Evolutionary conservation across 2,113 vertebrate genomes (phyloP).

Genomic region (Zosterops borbonicus): DNA sequence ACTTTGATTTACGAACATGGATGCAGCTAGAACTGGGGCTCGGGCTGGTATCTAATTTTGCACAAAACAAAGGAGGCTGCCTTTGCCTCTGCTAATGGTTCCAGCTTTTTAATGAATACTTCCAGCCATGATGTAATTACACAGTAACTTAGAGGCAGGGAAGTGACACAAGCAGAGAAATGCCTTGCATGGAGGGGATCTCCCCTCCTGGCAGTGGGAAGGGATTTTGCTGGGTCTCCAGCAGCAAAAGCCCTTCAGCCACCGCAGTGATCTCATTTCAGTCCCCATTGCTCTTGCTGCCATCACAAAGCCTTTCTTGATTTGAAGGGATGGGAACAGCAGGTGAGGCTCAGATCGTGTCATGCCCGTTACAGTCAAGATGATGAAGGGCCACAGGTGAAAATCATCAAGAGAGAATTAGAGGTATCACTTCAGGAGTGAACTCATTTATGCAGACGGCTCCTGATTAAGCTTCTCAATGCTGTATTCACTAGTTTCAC

Average conservation of each 20-base stretch:
- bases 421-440: not conserved
- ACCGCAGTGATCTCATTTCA: not conserved
- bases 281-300: not conserved
- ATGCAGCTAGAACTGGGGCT: constrained; percentile 14
- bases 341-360: not conserved
- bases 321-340: constrained; percentile 14
- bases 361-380: not conserved
- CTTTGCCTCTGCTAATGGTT: not conserved
- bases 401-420: constrained; percentile 10
- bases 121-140: constrained; percentile 25
- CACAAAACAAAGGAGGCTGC: constrained; percentile 24
- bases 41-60: not conserved
- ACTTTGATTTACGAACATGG: constrained; percentile 60
- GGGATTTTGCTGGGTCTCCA: not conserved
- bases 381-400: not conserved
- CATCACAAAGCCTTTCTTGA: not conserved
- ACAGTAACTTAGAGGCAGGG: constrained; percentile 9
- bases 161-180: not conserved
- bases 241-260: not conserved
- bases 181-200: not conserved
- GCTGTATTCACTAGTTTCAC: not conserved
- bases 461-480: not conserved
- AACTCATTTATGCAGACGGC: not conserved
- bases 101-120: constrained; percentile 53
- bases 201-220: not conserved